Conservation (phyloP, 1,140 invertebrate genomes). For the Lasioglossum albipes region DNA sequence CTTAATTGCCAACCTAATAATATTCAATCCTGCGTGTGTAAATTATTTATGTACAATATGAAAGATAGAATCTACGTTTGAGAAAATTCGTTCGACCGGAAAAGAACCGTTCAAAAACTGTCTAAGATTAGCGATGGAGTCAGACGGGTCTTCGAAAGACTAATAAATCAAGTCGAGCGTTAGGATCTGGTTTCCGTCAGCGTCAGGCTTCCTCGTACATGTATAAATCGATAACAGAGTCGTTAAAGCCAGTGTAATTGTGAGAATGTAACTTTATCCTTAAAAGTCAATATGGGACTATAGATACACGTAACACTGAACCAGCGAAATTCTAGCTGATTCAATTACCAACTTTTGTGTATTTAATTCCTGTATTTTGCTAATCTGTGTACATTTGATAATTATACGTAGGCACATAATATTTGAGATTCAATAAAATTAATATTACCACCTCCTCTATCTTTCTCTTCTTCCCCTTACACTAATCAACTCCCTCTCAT, state of each 20-base stretch:
- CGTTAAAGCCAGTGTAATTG: constrained; percentile 28
- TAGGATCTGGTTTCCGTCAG: constrained; percentile 40
- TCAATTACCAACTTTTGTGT: no score
- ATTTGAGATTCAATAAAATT: no score
- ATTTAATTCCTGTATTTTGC: no score
- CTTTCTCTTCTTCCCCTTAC: no score
- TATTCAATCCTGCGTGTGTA: background rate
- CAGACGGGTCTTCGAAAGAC: constrained; percentile 20
- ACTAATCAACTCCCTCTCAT: no score
- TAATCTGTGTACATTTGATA: no score
- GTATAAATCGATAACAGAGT: constrained; percentile 39
- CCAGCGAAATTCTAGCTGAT: background rate
- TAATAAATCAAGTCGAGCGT: constrained; percentile 35
- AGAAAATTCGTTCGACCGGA: background rate
- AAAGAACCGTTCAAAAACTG: background rate
- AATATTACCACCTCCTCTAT: no score
- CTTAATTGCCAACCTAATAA: background rate
- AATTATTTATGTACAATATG: background rate
- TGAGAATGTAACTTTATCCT: constrained; percentile 18
- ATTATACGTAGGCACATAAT: no score
- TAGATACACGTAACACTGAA: no score
- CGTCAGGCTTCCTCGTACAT: constrained; percentile 19
- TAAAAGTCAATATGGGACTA: constrained; percentile 3
- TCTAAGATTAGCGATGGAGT: constrained; percentile 23
- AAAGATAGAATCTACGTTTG: background rate